Conservation (phyloP, 2,888 invertebrate genomes). For the Bugula neritina region DNA sequence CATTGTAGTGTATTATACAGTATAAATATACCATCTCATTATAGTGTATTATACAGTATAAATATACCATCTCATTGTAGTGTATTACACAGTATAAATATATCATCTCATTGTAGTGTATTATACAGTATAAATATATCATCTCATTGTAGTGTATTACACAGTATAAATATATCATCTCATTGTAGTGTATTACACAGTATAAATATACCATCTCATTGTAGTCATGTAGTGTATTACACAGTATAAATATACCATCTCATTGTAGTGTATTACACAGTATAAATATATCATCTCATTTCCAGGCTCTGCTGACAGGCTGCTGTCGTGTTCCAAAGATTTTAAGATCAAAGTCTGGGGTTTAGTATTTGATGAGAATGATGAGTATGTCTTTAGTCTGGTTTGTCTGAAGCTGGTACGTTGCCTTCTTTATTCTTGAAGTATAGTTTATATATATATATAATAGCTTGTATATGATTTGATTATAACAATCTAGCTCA, state of each 20-base stretch:
- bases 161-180: too few species aligned
- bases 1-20: too few species aligned
- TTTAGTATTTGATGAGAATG: conserved; percentile 7
- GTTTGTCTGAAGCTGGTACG: conserved; percentile 25
- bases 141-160: too few species aligned
- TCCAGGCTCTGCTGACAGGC: conserved; percentile 27
- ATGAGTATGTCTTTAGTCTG: conserved; percentile 1
- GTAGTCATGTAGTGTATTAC: background rate
- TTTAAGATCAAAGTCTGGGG: conserved; percentile 26
- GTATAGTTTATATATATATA: too few species aligned
- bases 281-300: background rate
- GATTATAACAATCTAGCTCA: too few species aligned
- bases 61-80: too few species aligned
- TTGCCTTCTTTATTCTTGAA: background rate
- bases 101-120: too few species aligned
- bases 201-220: background rate
- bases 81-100: too few species aligned
- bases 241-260: background rate
- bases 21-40: too few species aligned
- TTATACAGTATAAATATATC: too few species aligned
- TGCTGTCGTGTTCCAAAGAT: conserved; percentile 16
- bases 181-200: background rate
- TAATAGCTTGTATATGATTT: too few species aligned
- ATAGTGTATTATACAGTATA: too few species aligned
- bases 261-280: background rate